These are phyloP conservation scores for Palaemon carinicauda DNA, from an alignment of 1,140 invertebrate genomes.

Conservation along the genomic window DNA sequence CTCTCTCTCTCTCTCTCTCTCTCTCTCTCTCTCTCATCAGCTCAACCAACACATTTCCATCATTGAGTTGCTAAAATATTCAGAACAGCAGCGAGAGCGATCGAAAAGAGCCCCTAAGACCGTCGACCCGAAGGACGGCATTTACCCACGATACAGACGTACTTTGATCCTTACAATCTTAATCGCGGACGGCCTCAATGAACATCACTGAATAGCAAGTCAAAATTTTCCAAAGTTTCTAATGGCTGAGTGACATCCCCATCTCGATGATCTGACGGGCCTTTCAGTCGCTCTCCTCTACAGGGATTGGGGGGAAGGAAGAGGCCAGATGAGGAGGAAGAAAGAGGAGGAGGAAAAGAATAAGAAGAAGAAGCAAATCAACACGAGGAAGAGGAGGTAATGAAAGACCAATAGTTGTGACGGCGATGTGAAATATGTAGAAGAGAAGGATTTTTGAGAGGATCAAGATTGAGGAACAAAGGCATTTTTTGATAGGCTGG, in stretches of 20 bases:
- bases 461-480: background rate
- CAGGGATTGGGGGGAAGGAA: background rate
- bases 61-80: constrained; percentile 38
- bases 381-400: background rate
- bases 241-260: constrained; percentile 50
- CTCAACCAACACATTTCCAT: constrained; percentile 40
- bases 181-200: too few species aligned
- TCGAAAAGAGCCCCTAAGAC: too few species aligned
- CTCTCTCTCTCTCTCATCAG: constrained; percentile 6
- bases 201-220: constrained; percentile 50
- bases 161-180: too few species aligned
- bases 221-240: constrained; percentile 56
- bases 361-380: too few species aligned
- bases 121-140: too few species aligned
- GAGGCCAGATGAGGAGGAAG: background rate
- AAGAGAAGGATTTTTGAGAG: background rate
- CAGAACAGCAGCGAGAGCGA: too few species aligned
- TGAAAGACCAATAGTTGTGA: background rate
- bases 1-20: background rate
- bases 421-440: background rate
- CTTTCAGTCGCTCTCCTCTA: constrained; percentile 23
- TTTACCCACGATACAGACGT: too few species aligned
- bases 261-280: constrained; percentile 51
- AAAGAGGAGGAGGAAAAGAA: background rate
- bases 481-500: background rate